Percentiles rank a stretch among this genome's conserved stretches.
These are phyloP conservation scores for Gymnobelideus leadbeateri DNA, from an alignment of 2,113 vertebrate species.

Conservation along the genomic window DNA sequence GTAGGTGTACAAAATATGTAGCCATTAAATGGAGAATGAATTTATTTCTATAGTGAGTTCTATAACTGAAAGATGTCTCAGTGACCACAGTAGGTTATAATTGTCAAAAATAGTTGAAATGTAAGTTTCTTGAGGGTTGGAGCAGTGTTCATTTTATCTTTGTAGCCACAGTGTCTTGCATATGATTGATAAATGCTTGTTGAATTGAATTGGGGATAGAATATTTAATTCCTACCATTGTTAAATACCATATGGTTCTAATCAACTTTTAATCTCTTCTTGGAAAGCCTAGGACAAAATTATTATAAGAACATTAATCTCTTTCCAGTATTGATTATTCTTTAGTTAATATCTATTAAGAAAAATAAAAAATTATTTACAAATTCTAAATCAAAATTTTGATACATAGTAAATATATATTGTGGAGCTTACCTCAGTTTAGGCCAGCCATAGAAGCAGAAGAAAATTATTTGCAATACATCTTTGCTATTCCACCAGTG, in stretches of 20 bases:
- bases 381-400: slow-evolving; percentile 16
- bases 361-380: slow-evolving; percentile 12
- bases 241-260: slow-evolving; percentile 25
- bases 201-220: neutral
- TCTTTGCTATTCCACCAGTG: slow-evolving; percentile 3
- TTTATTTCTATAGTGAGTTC: neutral
- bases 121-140: neutral
- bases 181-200: neutral
- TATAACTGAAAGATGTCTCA: neutral
- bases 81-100: neutral
- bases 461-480: neutral
- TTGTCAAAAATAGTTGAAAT: neutral
- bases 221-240: slow-evolving; percentile 7
- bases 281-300: slow-evolving; percentile 2
- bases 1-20: neutral
- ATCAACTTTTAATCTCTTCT: slow-evolving; percentile 23
- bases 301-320: slow-evolving; percentile 17
- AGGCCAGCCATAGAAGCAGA: neutral
- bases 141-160: too few relatives aligned
- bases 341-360: neutral
- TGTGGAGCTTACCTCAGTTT: neutral
- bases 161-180: too few relatives aligned
- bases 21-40: neutral
- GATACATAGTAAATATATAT: neutral
- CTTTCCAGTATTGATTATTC: neutral